Percentiles rank a stretch among this genome's conserved stretches.
phyloP scores from a whole-genome alignment of 2,888 invertebrate species.

The Digitonthophagus gazella region DNA sequence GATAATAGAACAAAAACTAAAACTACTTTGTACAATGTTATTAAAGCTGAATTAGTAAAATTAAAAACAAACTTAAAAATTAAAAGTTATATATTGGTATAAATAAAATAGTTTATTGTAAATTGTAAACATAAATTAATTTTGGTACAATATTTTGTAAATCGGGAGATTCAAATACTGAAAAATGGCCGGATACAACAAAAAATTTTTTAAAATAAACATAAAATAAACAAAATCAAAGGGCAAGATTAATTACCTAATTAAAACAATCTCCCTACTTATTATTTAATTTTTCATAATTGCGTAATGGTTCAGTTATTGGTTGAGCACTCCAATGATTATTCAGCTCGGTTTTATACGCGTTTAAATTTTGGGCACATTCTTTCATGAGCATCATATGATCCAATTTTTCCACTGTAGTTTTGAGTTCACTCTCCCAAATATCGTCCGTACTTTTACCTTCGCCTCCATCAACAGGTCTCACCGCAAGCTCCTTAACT shows the following conservation, averaged over 20 bases:
- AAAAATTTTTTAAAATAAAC: constrained; percentile 7
- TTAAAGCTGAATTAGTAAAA: not conserved
- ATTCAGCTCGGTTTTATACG: constrained; percentile 33
- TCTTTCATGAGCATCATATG: constrained; percentile 69
- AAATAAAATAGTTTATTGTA: not conserved
- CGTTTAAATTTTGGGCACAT: constrained; percentile 56
- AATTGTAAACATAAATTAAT: too few relatives aligned
- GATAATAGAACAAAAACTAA: not conserved
- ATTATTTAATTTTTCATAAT: not conserved
- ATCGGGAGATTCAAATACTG: not conserved
- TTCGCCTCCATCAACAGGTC: constrained; percentile 71
- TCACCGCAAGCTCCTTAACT: constrained; percentile 69
- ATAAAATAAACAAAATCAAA: not conserved
- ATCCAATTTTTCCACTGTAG: constrained; percentile 73
- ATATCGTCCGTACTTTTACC: constrained; percentile 64
- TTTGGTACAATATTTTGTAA: not conserved
- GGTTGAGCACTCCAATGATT: constrained; percentile 16
- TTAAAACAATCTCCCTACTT: not conserved
- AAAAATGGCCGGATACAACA: too few relatives aligned
- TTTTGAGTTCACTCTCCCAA: constrained; percentile 73
- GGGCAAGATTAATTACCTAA: constrained; percentile 5
- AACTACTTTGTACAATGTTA: constrained; percentile 4
- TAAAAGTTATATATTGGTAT: not conserved
- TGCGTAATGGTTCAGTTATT: constrained; percentile 7
- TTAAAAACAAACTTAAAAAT: constrained; percentile 7